Base-by-base conservation (phyloP, 2,888 invertebrate species). In the Saturnia japonica region DNA sequence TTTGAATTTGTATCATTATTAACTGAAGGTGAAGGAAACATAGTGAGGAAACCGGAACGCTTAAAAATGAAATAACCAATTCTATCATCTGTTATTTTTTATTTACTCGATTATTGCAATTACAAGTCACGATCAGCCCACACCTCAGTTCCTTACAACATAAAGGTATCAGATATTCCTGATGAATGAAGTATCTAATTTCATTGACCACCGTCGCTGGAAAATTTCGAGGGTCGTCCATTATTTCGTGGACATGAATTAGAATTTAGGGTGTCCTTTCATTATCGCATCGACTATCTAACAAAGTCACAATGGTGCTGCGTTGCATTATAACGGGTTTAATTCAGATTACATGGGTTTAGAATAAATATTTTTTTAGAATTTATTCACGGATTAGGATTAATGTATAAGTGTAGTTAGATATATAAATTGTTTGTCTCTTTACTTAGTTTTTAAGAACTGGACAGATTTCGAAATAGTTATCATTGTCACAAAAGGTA, bases 131-230 rank as follows among this genome's bases (percentile, higher is more conserved):
- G 14, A 60, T 25, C 6, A 28, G 14, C 25, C 16, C 28, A 28
- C 57, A 28, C 6, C 4, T 2, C 3, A 11, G 28, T 7, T 64
- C 40, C 19, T 64, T 64, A 60, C 28, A 64, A 64, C 40, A 54
- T 54, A 70, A 66, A 42, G 11, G 70, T 51, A 19, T 28, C 25
- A n/a, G 66, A 70, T 70, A 70, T 54, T 67, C 54, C 67, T 54
- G 43, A 54, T 70, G 66, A 66, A 62, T 69, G 43, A 51, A 11
- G 70, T 88, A 85, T 90, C 84, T 82, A 81, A 83, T 91, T 89
- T 85, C 88, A 80, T 80, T 91, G 91, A 91, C 91, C 90, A 85
- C 80, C 77, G 80, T 76, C 78, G 74, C 76, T 81, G 77, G 76
- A 79, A 80, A 81, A 76, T 81, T 82, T 84, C 76, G 78, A 88